Evolutionary conservation across 1,140 invertebrate species (phyloP).

Genomic region (Trichonephila clavata): DNA sequence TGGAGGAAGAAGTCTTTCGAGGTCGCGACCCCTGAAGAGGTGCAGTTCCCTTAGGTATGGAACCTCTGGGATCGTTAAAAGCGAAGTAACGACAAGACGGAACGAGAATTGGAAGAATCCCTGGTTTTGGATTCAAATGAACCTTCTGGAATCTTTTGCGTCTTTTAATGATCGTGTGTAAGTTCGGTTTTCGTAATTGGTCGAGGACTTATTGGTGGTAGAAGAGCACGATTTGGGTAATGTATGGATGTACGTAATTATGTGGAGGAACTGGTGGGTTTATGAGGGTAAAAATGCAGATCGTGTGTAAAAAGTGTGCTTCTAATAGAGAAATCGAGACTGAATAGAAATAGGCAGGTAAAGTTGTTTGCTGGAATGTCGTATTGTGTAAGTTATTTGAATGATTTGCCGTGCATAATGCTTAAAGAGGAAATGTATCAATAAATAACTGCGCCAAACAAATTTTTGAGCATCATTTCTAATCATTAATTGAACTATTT

Average conservation of each 20-base stretch:
- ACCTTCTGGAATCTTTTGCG: neutral
- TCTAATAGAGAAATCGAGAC: neutral
- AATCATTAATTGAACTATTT: too few relatives aligned
- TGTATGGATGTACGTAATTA: slow-evolving; percentile 10
- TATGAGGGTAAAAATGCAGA: neutral
- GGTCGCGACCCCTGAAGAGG: slow-evolving; percentile 5
- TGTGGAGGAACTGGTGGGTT: neutral
- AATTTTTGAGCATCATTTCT: too few relatives aligned
- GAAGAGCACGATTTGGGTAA: neutral
- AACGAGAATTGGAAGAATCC: neutral
- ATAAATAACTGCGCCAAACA: too few relatives aligned
- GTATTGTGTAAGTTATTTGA: too few relatives aligned
- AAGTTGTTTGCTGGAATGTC: too few relatives aligned
- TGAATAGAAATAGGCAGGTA: neutral
- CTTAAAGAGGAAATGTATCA: too few relatives aligned
- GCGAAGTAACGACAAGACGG: neutral
- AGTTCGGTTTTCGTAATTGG: neutral
- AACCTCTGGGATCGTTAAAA: neutral
- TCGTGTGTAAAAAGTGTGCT: neutral
- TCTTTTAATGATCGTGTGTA: neutral
- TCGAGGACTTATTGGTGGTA: neutral
- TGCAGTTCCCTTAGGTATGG: neutral
- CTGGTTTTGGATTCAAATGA: slow-evolving; percentile 14
- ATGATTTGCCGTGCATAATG: too few relatives aligned
- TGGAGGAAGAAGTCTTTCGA: slow-evolving; percentile 12